Base-by-base conservation (phyloP, 2,113 vertebrate species). In the Sylvietta virens region DNA sequence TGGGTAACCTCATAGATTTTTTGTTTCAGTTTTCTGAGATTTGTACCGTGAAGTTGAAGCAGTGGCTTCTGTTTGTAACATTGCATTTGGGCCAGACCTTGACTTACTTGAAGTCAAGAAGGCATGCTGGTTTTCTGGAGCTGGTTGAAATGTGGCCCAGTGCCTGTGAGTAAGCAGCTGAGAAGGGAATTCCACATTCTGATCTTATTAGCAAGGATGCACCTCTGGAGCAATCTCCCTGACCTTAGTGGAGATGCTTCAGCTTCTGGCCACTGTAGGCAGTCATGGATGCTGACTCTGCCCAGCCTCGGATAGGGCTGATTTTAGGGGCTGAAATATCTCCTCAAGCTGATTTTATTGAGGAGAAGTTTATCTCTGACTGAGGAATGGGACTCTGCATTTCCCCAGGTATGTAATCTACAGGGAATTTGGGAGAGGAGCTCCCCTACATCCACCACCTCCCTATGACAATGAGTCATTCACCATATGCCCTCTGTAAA, bases 261-360 rank as follows among this genome's bases (percentile, higher is more conserved):
- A 54, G 81, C 42, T 81, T 79, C 79, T 65, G 65, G 47, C 21
- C 42, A 1, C 44, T 60, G 53, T 39, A 33, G 4, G 28, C 19
- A 24, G 51, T 47, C 54, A 19, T 0, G 5, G 86, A 42, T 48
- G 45, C 67, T 57, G 77, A 44, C 47, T 44, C 57, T 64, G 44
- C 22, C 4, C 4, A 2, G 58, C 67, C 35, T 64, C 0, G 0
- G 58, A 12, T 6, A 5, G 28, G 72, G 31, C 45, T 30, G 58
- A 40, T 37, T 66, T 83, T 54, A 57, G 56, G 65, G 47, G 19
- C 40, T 82, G 35, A 74, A 70, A 37, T 91, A n/a, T 72, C 58
- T 79, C 18, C 22, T 83, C 19, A 19, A 31, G 37, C 15, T 57
- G 15, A 33, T 82, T 88, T 79, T 76, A 16, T 45, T 11, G 35